Percentiles rank a stretch among this genome's conserved stretches.
Conservation (phyloP, 1,140 invertebrate genomes). For the Ephestia elutella region DNA sequence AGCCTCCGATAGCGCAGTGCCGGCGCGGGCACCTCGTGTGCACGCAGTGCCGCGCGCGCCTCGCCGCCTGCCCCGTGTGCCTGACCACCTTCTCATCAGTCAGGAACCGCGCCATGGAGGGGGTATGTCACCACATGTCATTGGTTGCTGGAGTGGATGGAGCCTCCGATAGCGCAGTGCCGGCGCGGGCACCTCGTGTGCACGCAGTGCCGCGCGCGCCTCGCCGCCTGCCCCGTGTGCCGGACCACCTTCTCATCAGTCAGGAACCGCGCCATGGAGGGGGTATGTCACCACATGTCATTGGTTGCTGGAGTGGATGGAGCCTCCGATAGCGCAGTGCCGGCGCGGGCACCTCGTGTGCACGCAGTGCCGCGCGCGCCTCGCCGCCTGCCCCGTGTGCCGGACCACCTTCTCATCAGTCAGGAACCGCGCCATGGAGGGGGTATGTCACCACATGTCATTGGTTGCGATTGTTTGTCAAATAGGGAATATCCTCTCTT, state of each 20-base stretch:
- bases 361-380: no score
- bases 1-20: constrained; percentile 75
- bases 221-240: constrained; percentile 70
- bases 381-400: no score
- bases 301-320: no score
- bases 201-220: constrained; percentile 59
- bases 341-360: no score
- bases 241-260: constrained; percentile 60
- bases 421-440: no score
- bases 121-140: constrained; percentile 20
- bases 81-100: constrained; percentile 60
- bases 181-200: constrained; percentile 74
- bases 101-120: constrained; percentile 69
- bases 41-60: constrained; percentile 59
- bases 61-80: constrained; percentile 70
- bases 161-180: constrained; percentile 75
- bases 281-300: constrained; percentile 20
- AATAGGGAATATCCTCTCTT: no score
- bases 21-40: constrained; percentile 74
- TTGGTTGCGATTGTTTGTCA: no score
- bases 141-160: constrained; percentile 71
- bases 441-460: no score
- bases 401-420: no score
- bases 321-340: no score
- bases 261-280: constrained; percentile 69